Evolutionary conservation across 2,113 vertebrate genomes (phyloP), one percentile per base, ranked within the genome.

Genomic region (Bujurquina vittata): DNA sequence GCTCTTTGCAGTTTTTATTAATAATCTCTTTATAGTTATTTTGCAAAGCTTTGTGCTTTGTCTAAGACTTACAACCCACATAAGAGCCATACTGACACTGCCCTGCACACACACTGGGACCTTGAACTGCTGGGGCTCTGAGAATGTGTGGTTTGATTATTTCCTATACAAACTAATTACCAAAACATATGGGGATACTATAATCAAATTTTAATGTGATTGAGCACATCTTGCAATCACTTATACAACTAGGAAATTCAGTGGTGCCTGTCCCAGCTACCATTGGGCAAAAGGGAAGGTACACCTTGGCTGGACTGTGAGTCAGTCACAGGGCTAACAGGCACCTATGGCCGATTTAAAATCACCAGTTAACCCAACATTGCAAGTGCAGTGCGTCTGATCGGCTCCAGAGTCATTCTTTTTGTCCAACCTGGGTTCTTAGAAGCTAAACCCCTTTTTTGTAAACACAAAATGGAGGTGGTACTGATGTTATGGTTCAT

Each of bases 401-500:
- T 40, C 3, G 4, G 14, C 43, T 4, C 11, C 12, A 69, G 26
- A 69, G 22, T 52, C 9, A 69, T 0, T 69, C 23, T 69, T 15
- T 52, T 22, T 57, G 33, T 37, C 77, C 65, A 7, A 56, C 43
- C 54, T 75, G n/a, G n/a, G 17, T 54, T 80, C 52, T 79, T 31
- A 11, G 1, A 61, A 57, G 46, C 57, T 69, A 63, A 83, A 59
- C 75, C 29, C 29, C 49, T 65, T 40, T 60, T 79, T 46, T 40
- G 26, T 26, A 69, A 65, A 55, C 12, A 52, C 37, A 23, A 49
- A 83, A 79, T 12, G 59, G 43, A 46, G 65, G 62, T 35, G 37
- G n/a, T 6, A 17, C 31, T 22, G 2, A 87, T 81, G 74, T 87
- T 88, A 80, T 72, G 86, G 65, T 87, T 91, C 85, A 81, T 37